phyloP scores from a whole-genome alignment of 2,113 vertebrate species.

The Podocnemis expansa region DNA sequence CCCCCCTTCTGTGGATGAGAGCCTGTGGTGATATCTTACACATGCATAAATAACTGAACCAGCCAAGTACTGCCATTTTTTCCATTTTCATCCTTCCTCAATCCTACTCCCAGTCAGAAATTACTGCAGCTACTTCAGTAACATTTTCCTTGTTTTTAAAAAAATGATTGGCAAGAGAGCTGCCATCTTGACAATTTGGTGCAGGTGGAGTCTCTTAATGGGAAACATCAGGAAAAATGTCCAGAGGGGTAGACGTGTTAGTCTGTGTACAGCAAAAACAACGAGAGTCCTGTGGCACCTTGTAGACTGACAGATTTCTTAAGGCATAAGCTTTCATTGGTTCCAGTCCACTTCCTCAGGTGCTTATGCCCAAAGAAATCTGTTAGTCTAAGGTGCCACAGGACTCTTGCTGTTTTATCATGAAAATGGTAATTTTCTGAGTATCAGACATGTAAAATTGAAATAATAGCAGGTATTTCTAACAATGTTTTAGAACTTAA shows the following conservation, averaged over 20 bases:
- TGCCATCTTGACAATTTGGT: neutral
- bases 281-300: no score
- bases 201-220: neutral
- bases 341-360: no score
- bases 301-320: no score
- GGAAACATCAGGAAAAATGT: constrained; percentile 1
- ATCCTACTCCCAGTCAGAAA: neutral
- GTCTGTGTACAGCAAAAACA: no score
- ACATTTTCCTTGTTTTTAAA: neutral
- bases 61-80: neutral
- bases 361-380: no score
- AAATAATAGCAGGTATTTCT: neutral
- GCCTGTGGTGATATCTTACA: neutral
- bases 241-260: no score
- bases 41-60: neutral
- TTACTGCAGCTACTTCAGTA: neutral
- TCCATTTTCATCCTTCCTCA: neutral
- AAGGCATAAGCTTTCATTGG: no score
- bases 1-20: neutral
- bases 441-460: neutral
- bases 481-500: neutral
- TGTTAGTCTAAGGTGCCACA: no score
- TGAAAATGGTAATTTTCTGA: neutral
- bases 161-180: neutral
- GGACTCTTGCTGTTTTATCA: no score